Evolutionary conservation across 2,888 invertebrate species (phyloP).

Genomic region (Ormyrus nitidulus): DNA sequence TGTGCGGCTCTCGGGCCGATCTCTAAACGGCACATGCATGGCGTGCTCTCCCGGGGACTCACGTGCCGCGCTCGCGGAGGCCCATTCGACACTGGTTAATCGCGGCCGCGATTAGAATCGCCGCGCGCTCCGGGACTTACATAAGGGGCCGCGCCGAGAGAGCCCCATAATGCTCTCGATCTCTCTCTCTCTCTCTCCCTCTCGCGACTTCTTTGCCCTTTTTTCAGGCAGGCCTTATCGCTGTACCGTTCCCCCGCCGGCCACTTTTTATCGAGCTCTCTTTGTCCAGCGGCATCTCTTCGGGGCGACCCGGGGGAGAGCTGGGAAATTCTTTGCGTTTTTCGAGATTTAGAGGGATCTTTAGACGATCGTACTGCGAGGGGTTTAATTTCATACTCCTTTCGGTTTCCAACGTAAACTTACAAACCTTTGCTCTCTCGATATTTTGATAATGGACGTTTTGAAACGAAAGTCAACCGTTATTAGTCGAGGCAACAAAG

Average conservation of each 20-base stretch:
- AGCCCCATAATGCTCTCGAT: slow-evolving; percentile 40
- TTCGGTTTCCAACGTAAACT: too few relatives aligned
- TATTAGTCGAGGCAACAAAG: too few relatives aligned
- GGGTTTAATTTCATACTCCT: too few relatives aligned
- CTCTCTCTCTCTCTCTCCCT: slow-evolving; percentile 11
- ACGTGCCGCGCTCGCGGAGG: neutral
- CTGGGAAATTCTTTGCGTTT: too few relatives aligned
- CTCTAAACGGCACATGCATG: slow-evolving; percentile 25
- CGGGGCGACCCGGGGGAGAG: neutral
- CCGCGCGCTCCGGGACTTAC: slow-evolving; percentile 11
- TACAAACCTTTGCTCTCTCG: too few relatives aligned
- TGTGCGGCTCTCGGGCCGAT: neutral
- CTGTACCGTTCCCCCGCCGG: slow-evolving; percentile 24
- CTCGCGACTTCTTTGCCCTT: slow-evolving; percentile 11
- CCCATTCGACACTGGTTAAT: slow-evolving; percentile 52
- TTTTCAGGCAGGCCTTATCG: slow-evolving; percentile 16
- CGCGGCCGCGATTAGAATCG: slow-evolving; percentile 47
- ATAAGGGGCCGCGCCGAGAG: neutral
- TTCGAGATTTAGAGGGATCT: too few relatives aligned
- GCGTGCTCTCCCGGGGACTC: neutral
- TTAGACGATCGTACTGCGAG: too few relatives aligned
- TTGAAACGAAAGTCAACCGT: too few relatives aligned
- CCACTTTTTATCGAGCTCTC: neutral
- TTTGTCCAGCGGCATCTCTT: neutral
- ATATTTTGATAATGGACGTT: too few relatives aligned